Evolutionary conservation across 2,113 vertebrate genomes (phyloP).

Genomic region (Chaetodon auriga): DNA sequence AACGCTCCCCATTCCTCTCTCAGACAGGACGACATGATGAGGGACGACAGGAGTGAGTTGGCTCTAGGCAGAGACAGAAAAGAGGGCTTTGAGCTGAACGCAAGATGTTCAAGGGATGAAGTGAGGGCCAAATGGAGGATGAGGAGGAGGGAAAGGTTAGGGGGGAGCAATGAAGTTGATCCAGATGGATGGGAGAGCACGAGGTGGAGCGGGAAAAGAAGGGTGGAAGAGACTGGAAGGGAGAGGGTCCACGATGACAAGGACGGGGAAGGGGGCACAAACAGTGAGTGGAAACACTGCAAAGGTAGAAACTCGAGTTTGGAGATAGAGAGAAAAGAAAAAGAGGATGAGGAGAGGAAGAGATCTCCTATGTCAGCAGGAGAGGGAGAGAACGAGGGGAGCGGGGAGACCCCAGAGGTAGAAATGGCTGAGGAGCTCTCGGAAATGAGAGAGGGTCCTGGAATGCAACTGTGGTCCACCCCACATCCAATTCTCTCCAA

Average conservation of each 20-base stretch:
- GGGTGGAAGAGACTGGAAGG: conserved; percentile 19
- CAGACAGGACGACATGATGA: neutral
- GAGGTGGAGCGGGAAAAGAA: conserved; percentile 42
- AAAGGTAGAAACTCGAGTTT: conserved; percentile 31
- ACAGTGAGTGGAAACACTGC: conserved; percentile 36
- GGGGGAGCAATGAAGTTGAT: conserved; percentile 41
- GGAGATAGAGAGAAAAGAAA: conserved; percentile 21
- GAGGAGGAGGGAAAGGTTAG: conserved; percentile 49
- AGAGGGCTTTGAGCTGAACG: neutral
- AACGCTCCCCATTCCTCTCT: neutral
- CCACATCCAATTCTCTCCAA: conserved; percentile 76
- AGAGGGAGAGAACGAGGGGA: conserved; percentile 28
- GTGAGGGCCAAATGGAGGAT: conserved; percentile 55
- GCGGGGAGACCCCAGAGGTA: conserved; percentile 11
- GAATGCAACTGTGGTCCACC: conserved; percentile 29
- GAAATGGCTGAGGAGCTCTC: neutral
- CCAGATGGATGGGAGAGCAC: conserved; percentile 24
- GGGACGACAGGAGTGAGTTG: neutral
- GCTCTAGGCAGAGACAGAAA: conserved; percentile 23
- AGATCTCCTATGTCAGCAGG: conserved; percentile 13
- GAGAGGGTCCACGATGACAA: neutral
- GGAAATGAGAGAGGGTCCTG: neutral
- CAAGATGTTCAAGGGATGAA: conserved; percentile 35
- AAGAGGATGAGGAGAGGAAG: conserved; percentile 16
- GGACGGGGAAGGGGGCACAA: neutral